Evolutionary conservation across 2,113 vertebrate species (phyloP), one percentile per base, ranked within the genome.

Genomic region (Nibea albiflora): DNA sequence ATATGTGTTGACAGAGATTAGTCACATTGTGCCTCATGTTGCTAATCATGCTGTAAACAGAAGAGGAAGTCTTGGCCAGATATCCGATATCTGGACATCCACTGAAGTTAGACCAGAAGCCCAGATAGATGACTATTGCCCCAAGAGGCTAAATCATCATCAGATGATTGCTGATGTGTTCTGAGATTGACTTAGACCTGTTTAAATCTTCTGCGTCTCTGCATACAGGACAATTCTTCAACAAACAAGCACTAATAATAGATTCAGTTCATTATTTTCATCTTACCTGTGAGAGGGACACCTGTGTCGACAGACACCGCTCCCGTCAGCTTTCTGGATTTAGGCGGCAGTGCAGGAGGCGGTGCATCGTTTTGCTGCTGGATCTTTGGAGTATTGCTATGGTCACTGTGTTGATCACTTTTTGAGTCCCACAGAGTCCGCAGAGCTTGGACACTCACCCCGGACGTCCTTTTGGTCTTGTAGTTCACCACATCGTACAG

Each of bases 401-500:
- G 0, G 20, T 80, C 26, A 4, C 10, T 42, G 20, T 20, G 31
- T 0, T 4, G 47, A 10, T 75, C 49, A 0, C n/a, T 22, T 20
- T 76, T 87, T 61, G 92, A 75, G 77, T 93, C 74, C 93, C 93
- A 94, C 42, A 93, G 64, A 24, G 26, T 78, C 56, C 78, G 81
- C 68, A 90, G 75, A 66, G 93, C 92, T 22, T 90, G 83, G 16
- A 95, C 94, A 17, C 85, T 94, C 19, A 94, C 78, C 5, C 75
- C 84, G 0, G 88, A 11, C 20, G 15, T 89, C 35, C 6, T 60
- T 28, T 73, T 88, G 12, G 14, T 2, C 0, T 71, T 65, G n/a
- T 73, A 77, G 1, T 85, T 89, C 65, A 96, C 93, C 81, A 94
- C 92, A 20, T 96, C 95, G 6, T 96, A 96, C 62, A 94, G 80